Evolutionary conservation across 2,888 invertebrate species (phyloP).

Genomic region (Synanthedon tipuliformis): DNA sequence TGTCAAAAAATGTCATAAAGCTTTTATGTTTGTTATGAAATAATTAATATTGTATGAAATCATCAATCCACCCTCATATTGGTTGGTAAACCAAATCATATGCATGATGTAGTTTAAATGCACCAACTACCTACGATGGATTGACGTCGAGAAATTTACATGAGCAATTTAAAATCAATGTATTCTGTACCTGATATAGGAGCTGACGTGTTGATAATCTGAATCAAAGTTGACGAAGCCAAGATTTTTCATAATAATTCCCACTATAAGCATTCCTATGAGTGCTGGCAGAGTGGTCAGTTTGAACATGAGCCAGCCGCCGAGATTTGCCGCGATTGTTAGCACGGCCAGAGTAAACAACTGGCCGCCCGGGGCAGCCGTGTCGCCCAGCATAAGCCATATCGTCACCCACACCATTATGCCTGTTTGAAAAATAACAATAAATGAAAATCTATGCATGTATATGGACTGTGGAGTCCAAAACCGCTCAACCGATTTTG

Average conservation of each 20-base stretch:
- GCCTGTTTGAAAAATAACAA: slow-evolving; percentile 37
- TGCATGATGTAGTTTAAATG: too few relatives aligned
- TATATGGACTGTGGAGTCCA: too few relatives aligned
- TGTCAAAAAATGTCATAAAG: neutral
- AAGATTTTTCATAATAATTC: slow-evolving; percentile 78
- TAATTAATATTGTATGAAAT: too few relatives aligned
- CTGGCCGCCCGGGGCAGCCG: slow-evolving; percentile 86
- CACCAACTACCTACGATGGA: too few relatives aligned
- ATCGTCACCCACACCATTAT: slow-evolving; percentile 81
- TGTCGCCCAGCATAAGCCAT: slow-evolving; percentile 80
- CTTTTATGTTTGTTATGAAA: too few relatives aligned
- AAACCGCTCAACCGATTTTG: too few relatives aligned
- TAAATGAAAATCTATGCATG: too few relatives aligned
- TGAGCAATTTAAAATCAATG: neutral
- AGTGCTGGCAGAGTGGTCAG: slow-evolving; percentile 85
- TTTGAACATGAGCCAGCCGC: slow-evolving; percentile 82
- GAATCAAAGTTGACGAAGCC: slow-evolving; percentile 79
- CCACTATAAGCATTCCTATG: slow-evolving; percentile 88
- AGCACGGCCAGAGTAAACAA: slow-evolving; percentile 82
- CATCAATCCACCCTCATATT: neutral
- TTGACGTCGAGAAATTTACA: too few relatives aligned
- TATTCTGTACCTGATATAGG: slow-evolving; percentile 75
- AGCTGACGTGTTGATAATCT: slow-evolving; percentile 74
- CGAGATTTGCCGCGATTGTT: slow-evolving; percentile 82
- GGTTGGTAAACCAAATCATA: neutral